Percentiles rank a stretch among this genome's conserved stretches.
These are phyloP conservation scores for Nautilus pompilius DNA, from an alignment of 1,140 invertebrate species.

Conservation along the genomic window DNA sequence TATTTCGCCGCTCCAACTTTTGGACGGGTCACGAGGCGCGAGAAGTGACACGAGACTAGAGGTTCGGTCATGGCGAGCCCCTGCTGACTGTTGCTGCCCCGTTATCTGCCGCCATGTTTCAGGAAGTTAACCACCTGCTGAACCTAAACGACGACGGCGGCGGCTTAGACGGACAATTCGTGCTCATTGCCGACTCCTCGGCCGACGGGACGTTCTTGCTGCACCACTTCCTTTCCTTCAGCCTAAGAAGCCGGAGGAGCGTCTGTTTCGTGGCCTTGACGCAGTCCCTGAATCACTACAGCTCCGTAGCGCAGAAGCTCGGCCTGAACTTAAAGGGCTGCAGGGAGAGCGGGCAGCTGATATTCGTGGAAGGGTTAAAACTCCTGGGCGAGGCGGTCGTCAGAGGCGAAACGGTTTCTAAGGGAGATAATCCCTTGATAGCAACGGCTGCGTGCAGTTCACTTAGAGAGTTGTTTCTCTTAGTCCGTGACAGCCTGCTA, in stretches of 20 bases:
- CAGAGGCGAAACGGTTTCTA: too few relatives aligned
- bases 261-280: slow-evolving; percentile 24
- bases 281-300: slow-evolving; percentile 35
- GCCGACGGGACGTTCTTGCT: slow-evolving; percentile 26
- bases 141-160: slow-evolving; percentile 2
- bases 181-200: slow-evolving; percentile 15
- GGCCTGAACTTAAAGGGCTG: slow-evolving; percentile 24
- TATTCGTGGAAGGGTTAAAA: slow-evolving; percentile 33
- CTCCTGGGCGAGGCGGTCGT: slow-evolving; percentile 4
- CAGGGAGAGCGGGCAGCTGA: slow-evolving; percentile 18
- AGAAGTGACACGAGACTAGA: too few relatives aligned
- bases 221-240: slow-evolving; percentile 24
- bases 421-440: too few relatives aligned
- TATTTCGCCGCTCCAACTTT: too few relatives aligned
- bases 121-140: slow-evolving; percentile 23
- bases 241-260: slow-evolving; percentile 14
- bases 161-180: slow-evolving; percentile 1
- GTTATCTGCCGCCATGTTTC: too few relatives aligned
- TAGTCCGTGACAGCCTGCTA: too few relatives aligned
- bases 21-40: too few relatives aligned
- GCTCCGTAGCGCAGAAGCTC: slow-evolving; percentile 29
- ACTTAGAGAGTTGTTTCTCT: too few relatives aligned
- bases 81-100: too few relatives aligned
- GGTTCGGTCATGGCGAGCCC: too few relatives aligned
- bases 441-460: too few relatives aligned